phyloP scores from a whole-genome alignment of 2,113 vertebrate species.

The Labeo catla region DNA sequence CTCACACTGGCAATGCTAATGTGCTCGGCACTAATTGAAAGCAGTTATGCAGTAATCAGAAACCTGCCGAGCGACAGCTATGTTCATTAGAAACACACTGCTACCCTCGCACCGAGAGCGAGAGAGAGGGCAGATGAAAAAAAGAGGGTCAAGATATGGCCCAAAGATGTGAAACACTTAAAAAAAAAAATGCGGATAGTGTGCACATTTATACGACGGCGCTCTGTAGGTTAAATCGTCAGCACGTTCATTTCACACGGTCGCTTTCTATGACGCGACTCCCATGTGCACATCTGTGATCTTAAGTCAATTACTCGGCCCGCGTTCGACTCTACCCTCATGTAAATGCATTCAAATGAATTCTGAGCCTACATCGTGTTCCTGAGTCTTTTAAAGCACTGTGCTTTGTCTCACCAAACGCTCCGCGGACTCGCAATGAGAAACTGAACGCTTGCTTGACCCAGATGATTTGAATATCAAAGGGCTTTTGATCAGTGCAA shows the following conservation, averaged over 20 bases:
- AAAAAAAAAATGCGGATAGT: not conserved
- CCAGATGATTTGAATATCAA: conserved; percentile 59
- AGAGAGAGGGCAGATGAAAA: conserved; percentile 9
- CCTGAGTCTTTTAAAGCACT: conserved; percentile 36
- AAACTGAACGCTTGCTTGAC: conserved; percentile 42
- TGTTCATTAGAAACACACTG: conserved; percentile 48
- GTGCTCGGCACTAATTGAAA: conserved; percentile 53
- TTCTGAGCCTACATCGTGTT: conserved; percentile 22
- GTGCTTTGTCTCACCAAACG: conserved; percentile 44
- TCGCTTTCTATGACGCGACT: not conserved
- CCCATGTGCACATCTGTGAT: not conserved
- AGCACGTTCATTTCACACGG: not conserved
- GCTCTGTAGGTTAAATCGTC: not conserved
- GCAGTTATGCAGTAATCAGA: conserved; percentile 58
- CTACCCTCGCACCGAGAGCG: conserved; percentile 15
- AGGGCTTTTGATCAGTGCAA: conserved; percentile 56
- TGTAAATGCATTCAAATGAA: conserved; percentile 48
- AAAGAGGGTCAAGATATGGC: conserved; percentile 17
- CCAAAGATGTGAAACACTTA: not conserved
- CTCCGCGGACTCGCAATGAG: conserved; percentile 33
- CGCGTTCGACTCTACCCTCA: not conserved
- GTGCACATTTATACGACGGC: not conserved
- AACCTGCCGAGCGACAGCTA: conserved; percentile 51
- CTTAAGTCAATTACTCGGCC: conserved; percentile 27
- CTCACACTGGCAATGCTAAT: conserved; percentile 58